Base-by-base conservation (phyloP, 2,888 invertebrate species). In the Cheilosia pagana region DNA sequence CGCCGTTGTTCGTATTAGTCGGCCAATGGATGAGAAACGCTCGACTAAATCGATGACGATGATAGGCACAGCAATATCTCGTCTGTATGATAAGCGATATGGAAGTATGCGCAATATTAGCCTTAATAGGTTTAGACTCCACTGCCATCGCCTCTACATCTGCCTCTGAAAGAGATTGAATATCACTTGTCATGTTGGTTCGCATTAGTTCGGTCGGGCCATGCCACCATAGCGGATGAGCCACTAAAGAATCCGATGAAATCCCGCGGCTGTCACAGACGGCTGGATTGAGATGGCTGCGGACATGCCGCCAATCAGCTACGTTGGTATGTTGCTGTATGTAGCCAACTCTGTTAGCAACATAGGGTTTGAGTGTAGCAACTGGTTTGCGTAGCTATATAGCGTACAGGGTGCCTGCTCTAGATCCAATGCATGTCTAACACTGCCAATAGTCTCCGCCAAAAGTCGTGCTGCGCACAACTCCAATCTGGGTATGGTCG, bases 391-490 rank as follows among this genome's bases (percentile, higher is more conserved):
- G 35, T n/a, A 59, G 35, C 39, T 59, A 50, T 48, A 23, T 23
- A 72, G 19, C 12, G 60, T 59, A 16, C 52, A 52, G 14, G 41
- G 52, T 59, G 71, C 28, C 12, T 52, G 4, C 25, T 41, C 62
- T 53, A 62, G 25, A 2, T 62, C 53, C 57, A 57, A 45, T 55
- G 35, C 19, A 21, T 50, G 21, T 28, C 39, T 71, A 14, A 43
- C 3, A 62, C 28, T 50, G 23, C 45, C 43, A 50, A 72, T 52
- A 41, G 71, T 60, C 12, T 60, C 41, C 25, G 60, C 60, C 48
- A 60, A 60, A 0, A 60, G 50, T 71, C 71, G 71, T 25, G 71
- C 71, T 14, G 48, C 45, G 21, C 57, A 70, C 35, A 70, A 25
- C n/a, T 70, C 48, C 23, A 70, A 23, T 23, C 50, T 39, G 14